These are phyloP conservation scores for Pedionomus torquatus DNA, from an alignment of 2,113 vertebrate genomes.

Conservation along the genomic window DNA sequence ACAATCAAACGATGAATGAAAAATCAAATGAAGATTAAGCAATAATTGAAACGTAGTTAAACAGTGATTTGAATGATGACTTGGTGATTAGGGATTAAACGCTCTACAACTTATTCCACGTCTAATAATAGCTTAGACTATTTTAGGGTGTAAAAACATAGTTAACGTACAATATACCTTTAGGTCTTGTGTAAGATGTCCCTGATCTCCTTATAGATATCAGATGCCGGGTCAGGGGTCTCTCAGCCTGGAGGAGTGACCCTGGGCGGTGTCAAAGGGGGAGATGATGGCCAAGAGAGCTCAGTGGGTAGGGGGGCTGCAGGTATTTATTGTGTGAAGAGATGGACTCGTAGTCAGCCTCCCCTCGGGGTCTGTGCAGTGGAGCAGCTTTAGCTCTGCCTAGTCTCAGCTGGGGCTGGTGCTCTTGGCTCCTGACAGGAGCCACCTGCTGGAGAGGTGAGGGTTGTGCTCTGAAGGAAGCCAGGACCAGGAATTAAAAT, in stretches of 20 bases:
- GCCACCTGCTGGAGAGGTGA: background rate
- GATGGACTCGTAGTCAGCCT: background rate
- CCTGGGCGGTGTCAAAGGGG: background rate
- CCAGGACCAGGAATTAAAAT: background rate
- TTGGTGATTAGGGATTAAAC: background rate
- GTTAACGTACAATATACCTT: fast-evolving
- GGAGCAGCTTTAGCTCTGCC: background rate
- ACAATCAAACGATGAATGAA: background rate
- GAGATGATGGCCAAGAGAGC: fast-evolving
- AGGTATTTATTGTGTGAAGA: fast-evolving
- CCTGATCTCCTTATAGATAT: fast-evolving
- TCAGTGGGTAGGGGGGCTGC: background rate
- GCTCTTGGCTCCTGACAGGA: background rate
- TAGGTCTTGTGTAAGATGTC: background rate
- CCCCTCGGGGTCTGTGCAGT: background rate
- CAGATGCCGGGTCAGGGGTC: background rate
- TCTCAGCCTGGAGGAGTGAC: background rate
- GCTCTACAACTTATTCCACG: background rate
- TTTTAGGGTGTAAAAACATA: background rate
- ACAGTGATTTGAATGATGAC: background rate
- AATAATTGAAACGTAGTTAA: background rate
- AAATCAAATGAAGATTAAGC: background rate
- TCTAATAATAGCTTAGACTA: background rate
- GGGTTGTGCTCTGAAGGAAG: background rate
- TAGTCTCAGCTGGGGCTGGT: fast-evolving